Evolutionary conservation across 2,797 vertebrate species (phyloP).

Genomic region (Onychomys leucogaster): DNA sequence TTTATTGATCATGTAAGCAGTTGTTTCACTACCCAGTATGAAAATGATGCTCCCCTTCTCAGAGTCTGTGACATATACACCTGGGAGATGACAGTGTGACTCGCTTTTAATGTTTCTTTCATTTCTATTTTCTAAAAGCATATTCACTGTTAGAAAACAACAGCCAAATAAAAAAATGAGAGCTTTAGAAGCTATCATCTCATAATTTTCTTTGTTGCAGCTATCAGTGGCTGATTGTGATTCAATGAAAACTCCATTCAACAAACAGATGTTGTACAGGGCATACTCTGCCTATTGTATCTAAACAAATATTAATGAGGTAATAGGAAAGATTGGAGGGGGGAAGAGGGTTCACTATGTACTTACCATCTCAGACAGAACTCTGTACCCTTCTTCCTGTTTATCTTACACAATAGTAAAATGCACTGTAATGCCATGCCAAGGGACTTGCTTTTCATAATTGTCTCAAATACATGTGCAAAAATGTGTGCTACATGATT

Average conservation of each 20-base stretch:
- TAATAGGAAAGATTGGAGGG: slow-evolving; percentile 82
- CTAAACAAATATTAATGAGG: slow-evolving; percentile 89
- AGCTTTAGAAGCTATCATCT: slow-evolving; percentile 86
- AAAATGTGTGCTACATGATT: slow-evolving; percentile 35
- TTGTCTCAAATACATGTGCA: slow-evolving; percentile 67
- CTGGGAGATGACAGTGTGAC: slow-evolving; percentile 86
- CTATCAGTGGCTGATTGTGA: slow-evolving; percentile 89
- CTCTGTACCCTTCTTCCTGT: slow-evolving; percentile 70
- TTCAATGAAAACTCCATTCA: slow-evolving; percentile 85
- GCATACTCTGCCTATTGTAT: slow-evolving; percentile 83
- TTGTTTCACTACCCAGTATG: slow-evolving; percentile 96
- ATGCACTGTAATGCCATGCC: slow-evolving; percentile 46
- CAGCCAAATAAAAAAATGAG: slow-evolving; percentile 85
- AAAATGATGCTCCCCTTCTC: slow-evolving; percentile 94
- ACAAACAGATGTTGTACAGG: slow-evolving; percentile 88
- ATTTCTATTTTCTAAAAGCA: slow-evolving; percentile 78
- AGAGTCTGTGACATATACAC: slow-evolving; percentile 92
- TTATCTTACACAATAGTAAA: slow-evolving; percentile 66
- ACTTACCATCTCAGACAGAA: slow-evolving; percentile 74
- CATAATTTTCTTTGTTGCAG: slow-evolving; percentile 90
- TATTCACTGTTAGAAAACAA: slow-evolving; percentile 87
- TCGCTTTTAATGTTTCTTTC: slow-evolving; percentile 84
- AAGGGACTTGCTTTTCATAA: slow-evolving; percentile 63
- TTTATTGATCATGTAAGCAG: slow-evolving; percentile 97
- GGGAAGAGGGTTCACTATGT: slow-evolving; percentile 71